Evolutionary conservation across 2,888 invertebrate genomes (phyloP).

Genomic region (Pristionchus maxplancki): DNA sequence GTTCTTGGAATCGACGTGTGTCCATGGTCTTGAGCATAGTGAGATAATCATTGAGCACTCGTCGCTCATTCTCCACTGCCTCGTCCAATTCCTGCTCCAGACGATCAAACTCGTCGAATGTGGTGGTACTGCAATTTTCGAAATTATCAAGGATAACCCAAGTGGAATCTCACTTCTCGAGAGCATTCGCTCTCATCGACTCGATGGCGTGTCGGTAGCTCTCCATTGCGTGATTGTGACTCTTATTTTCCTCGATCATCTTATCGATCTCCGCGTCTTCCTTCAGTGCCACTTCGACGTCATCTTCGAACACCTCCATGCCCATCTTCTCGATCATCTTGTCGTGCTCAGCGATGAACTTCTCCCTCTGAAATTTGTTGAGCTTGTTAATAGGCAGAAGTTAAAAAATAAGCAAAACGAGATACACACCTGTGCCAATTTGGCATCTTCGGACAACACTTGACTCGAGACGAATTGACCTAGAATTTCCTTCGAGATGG

Average conservation of each 20-base stretch:
- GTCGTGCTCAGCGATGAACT: not conserved
- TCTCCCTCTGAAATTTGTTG: not conserved
- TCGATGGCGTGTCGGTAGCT: not conserved
- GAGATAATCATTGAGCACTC: slow-evolving; percentile 19
- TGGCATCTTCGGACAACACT: not conserved
- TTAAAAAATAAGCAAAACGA: not conserved
- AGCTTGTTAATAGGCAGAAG: no score
- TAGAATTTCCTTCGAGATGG: slow-evolving; percentile 32
- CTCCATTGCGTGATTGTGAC: not conserved
- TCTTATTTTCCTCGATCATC: not conserved
- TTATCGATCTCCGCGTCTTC: not conserved
- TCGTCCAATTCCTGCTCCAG: not conserved
- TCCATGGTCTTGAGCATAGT: not conserved
- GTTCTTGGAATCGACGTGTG: not conserved
- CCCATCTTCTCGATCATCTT: not conserved
- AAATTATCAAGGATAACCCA: not conserved
- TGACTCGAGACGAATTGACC: not conserved
- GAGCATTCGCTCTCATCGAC: not conserved
- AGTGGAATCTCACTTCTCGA: not conserved
- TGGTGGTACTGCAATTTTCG: not conserved
- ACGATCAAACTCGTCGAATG: not conserved
- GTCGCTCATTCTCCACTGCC: slow-evolving; percentile 10
- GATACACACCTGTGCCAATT: not conserved
- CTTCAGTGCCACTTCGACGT: not conserved
- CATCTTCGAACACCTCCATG: not conserved